A percentile compares a stretch with the other conserved stretches of the same genome.
Evolutionary conservation across 2,797 vertebrate species (phyloP).

Genomic region (Lutra lutra): DNA sequence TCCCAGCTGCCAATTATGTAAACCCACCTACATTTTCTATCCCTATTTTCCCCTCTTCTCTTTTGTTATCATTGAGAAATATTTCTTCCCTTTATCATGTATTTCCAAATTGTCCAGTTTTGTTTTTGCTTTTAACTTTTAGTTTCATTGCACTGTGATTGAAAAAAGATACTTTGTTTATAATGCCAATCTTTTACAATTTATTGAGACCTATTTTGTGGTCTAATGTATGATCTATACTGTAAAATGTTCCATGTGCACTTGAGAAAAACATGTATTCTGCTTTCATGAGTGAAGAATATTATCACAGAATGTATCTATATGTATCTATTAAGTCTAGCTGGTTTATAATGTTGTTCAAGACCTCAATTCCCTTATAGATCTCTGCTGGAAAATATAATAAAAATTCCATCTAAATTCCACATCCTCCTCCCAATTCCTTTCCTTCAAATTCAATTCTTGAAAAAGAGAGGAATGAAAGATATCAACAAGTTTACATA

Average conservation of each 20-base stretch:
- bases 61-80: background rate
- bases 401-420: background rate
- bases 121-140: background rate
- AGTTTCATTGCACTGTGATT: background rate
- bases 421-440: background rate
- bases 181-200: background rate
- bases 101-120: background rate
- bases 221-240: background rate
- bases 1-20: background rate
- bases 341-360: background rate
- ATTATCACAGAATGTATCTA: background rate
- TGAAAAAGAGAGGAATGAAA: background rate
- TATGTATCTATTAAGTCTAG: background rate
- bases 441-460: background rate
- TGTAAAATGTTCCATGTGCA: background rate
- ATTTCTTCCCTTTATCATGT: background rate
- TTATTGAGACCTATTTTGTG: background rate
- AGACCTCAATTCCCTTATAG: background rate
- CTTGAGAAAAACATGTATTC: background rate
- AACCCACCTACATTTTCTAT: background rate
- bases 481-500: background rate
- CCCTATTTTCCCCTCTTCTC: background rate
- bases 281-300: no score
- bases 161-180: background rate
- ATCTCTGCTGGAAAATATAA: background rate